These are phyloP conservation scores for Graphium colonna DNA, from an alignment of 2,888 invertebrate genomes.

Conservation along the genomic window DNA sequence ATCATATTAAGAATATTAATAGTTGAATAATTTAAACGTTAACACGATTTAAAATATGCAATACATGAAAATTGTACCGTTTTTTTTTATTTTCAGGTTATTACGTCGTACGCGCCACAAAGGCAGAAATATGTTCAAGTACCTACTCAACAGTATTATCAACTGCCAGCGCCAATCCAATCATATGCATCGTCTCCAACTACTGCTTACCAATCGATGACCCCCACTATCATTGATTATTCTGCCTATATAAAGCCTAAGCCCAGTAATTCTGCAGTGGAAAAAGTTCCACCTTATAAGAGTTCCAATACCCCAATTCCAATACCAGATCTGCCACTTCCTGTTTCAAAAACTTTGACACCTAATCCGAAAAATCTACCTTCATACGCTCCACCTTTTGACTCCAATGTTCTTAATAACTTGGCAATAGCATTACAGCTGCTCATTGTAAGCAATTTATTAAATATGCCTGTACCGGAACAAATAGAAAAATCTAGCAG, in stretches of 20 bases:
- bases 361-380: conserved; percentile 5
- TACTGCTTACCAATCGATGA: conserved; percentile 5
- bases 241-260: conserved; percentile 2
- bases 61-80: too few relatives aligned
- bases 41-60: too few relatives aligned
- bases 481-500: not conserved
- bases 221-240: conserved; percentile 1
- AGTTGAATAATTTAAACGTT: too few relatives aligned
- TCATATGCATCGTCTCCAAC: conserved; percentile 2
- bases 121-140: conserved; percentile 19
- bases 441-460: conserved; percentile 56
- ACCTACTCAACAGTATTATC: conserved; percentile 19
- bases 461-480: conserved; percentile 42
- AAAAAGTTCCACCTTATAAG: not conserved
- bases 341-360: not conserved
- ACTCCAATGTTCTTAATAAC: conserved; percentile 57
- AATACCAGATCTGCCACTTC: conserved; percentile 8
- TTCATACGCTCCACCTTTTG: conserved; percentile 32
- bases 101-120: conserved; percentile 17
- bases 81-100: conserved; percentile 11
- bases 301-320: not conserved
- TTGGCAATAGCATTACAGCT: conserved; percentile 63
- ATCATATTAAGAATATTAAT: too few relatives aligned
- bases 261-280: not conserved
- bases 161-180: conserved; percentile 4